Conservation (phyloP, 1,140 invertebrate genomes). For the Nomia melanderi region DNA sequence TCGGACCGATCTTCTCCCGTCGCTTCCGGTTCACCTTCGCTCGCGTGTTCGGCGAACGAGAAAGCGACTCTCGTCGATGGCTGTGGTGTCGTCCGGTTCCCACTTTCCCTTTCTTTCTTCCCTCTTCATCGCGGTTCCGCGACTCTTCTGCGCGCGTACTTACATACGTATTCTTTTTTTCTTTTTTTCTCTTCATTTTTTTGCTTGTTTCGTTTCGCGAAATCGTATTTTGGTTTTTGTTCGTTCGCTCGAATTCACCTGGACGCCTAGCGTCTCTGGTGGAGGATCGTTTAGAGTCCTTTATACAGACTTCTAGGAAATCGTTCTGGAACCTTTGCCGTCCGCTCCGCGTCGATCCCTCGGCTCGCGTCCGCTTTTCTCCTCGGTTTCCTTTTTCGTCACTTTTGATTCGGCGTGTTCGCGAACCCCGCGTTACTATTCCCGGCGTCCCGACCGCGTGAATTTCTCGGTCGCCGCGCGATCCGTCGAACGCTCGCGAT, state of each 20-base stretch:
- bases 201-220: neutral
- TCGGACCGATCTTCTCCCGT: neutral
- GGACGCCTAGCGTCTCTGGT: constrained; percentile 54
- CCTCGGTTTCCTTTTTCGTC: neutral
- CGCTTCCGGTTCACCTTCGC: neutral
- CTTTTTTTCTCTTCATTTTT: neutral
- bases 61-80: too few species aligned
- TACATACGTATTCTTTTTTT: neutral
- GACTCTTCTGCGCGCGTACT: too few species aligned
- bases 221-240: too few species aligned
- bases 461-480: neutral
- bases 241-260: constrained; percentile 32
- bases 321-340: constrained; percentile 51
- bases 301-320: constrained; percentile 59
- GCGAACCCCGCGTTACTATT: too few species aligned
- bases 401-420: neutral
- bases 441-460: neutral
- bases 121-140: neutral
- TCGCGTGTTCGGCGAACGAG: constrained; percentile 12
- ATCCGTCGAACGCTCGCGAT: neutral
- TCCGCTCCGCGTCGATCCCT: constrained; percentile 22
- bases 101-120: neutral
- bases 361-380: neutral
- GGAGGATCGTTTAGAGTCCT: constrained; percentile 62
- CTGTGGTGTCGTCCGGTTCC: too few species aligned